Evolutionary conservation across 2,797 vertebrate genomes (phyloP).

Genomic region (Oreonectes daqikongensis): DNA sequence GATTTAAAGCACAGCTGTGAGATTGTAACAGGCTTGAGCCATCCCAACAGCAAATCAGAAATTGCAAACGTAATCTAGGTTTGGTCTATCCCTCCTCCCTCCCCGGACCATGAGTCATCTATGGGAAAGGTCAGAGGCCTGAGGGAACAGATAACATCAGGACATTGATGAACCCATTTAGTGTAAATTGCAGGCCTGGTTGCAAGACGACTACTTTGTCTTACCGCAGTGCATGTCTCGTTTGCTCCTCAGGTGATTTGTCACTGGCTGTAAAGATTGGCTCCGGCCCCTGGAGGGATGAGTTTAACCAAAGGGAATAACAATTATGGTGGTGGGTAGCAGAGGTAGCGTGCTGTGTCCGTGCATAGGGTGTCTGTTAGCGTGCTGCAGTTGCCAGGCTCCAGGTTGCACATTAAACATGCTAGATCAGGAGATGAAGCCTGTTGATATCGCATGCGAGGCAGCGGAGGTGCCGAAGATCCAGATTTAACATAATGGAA

Average conservation of each 20-base stretch:
- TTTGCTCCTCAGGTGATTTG: constrained; percentile 28
- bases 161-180: constrained; percentile 39
- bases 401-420: constrained; percentile 28
- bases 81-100: not conserved
- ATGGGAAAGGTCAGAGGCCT: constrained; percentile 24
- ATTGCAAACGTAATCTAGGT: constrained; percentile 23
- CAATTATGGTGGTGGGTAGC: constrained; percentile 39
- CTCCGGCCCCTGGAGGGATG: constrained; percentile 24
- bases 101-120: not conserved
- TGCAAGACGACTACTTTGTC: constrained; percentile 10
- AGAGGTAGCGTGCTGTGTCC: constrained; percentile 5
- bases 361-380: constrained; percentile 15
- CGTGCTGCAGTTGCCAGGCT: constrained; percentile 19
- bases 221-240: constrained; percentile 22
- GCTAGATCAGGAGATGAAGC: not conserved
- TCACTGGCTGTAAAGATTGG: constrained; percentile 35
- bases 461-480: constrained; percentile 54
- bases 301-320: constrained; percentile 47
- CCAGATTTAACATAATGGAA: constrained; percentile 41
- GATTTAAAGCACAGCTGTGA: not conserved
- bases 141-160: constrained; percentile 41
- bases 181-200: constrained; percentile 40
- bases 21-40: not conserved
- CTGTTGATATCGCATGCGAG: constrained; percentile 39
- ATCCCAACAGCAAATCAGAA: constrained; percentile 33